Percentiles rank a stretch among this genome's conserved stretches.
These are phyloP conservation scores for Heteractis magnifica DNA, from an alignment of 92 coral and sea anemone genomes.

Conservation along the genomic window DNA sequence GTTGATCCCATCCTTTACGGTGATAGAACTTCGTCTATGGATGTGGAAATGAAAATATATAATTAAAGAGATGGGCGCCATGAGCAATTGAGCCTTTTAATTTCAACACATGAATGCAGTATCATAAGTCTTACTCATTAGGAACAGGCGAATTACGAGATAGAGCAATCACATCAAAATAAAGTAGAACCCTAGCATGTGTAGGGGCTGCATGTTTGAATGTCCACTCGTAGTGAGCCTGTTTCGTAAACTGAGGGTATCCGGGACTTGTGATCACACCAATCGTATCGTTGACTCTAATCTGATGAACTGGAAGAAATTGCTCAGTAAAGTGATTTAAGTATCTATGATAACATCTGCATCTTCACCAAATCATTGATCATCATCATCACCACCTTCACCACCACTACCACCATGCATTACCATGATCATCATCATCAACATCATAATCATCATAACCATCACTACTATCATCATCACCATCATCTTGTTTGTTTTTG, in stretches of 20 bases:
- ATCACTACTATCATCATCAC: no score
- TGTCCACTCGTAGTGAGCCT: neutral
- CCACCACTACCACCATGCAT: neutral
- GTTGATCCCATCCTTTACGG: neutral
- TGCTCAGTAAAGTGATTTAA: no score
- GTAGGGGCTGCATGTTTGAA: neutral
- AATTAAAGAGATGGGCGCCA: neutral
- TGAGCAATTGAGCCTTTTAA: no score
- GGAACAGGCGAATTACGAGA: neutral
- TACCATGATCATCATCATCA: no score
- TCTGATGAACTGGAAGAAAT: neutral
- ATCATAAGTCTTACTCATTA: neutral
- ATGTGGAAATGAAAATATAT: neutral
- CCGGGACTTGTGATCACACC: slow-evolving; percentile 7
- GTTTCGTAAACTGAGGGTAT: neutral
- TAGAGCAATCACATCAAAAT: neutral
- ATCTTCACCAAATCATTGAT: neutral
- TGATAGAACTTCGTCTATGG: neutral
- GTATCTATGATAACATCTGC: neutral
- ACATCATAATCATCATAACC: no score
- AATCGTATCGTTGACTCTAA: neutral
- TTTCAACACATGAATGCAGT: no score
- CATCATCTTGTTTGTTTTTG: no score
- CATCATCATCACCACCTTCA: neutral
- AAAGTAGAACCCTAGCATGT: neutral